Percentiles rank a stretch among this genome's conserved stretches.
Evolutionary conservation across 2,113 vertebrate species (phyloP).

Genomic region (Tretioscincus oriximinensis): DNA sequence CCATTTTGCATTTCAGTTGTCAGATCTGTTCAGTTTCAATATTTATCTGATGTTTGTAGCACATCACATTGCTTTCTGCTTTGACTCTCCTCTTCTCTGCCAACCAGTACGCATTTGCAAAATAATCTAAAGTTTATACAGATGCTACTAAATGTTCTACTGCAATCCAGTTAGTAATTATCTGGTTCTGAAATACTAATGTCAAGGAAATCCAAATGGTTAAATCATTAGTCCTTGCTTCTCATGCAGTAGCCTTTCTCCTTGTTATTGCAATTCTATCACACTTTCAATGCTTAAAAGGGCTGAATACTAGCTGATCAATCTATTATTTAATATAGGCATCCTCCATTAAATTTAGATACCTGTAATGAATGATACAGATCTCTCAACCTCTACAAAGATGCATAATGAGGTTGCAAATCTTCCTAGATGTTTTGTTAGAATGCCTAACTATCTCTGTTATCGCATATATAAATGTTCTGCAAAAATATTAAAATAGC

Average conservation of each 20-base stretch:
- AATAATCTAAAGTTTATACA: not conserved
- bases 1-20: slow-evolving; percentile 36
- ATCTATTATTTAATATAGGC: not conserved
- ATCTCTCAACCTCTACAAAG: not conserved
- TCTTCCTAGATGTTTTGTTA: not conserved
- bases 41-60: slow-evolving; percentile 27
- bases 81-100: slow-evolving; percentile 17
- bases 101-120: not conserved
- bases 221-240: not conserved
- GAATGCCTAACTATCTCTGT: not conserved
- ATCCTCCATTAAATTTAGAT: not conserved
- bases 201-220: not conserved
- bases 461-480: not conserved
- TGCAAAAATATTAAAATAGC: not conserved
- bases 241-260: not conserved
- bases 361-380: not conserved
- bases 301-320: not conserved
- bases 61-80: slow-evolving; percentile 14
- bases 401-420: not conserved
- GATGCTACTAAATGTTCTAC: not conserved
- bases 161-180: not conserved
- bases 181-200: not conserved
- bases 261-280: not conserved
- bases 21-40: slow-evolving; percentile 31
- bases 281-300: not conserved